These are phyloP conservation scores for Macropus fuliginosus DNA, from an alignment of 2,797 vertebrate species.

Conservation along the genomic window DNA sequence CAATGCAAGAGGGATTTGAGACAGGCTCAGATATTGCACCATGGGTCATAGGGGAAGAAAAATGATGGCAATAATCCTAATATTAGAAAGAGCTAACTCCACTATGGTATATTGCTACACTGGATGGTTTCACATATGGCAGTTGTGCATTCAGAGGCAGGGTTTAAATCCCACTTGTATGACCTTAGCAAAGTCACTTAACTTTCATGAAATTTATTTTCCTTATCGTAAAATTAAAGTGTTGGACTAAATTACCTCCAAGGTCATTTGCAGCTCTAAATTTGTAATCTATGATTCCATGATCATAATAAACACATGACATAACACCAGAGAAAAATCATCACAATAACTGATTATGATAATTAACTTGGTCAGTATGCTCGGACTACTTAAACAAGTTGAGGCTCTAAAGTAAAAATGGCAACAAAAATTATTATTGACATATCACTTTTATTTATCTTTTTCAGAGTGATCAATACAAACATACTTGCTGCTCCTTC, in stretches of 20 bases:
- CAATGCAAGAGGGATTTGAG: not conserved
- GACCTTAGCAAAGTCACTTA: not conserved
- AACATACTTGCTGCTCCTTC: not conserved
- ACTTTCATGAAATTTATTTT: not conserved
- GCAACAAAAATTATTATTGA: not conserved
- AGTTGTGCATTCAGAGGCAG: not conserved
- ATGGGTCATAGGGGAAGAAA: not conserved
- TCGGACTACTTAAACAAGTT: slow-evolving; percentile 14
- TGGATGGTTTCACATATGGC: not conserved
- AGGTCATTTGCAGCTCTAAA: not conserved
- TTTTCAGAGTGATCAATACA: not conserved
- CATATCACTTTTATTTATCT: not conserved
- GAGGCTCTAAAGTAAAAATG: not conserved
- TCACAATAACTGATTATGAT: not conserved
- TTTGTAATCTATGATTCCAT: not conserved
- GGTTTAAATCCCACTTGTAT: not conserved
- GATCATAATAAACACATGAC: not conserved
- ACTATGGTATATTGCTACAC: not conserved
- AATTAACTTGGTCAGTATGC: slow-evolving; percentile 8
- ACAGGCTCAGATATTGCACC: slow-evolving; percentile 3
- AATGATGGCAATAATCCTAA: not conserved
- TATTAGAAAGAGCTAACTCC: slow-evolving; percentile 4
- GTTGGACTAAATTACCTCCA: not conserved
- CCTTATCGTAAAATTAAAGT: not conserved
- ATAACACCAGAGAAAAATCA: slow-evolving; percentile 3